Conservation (phyloP, 2,797 vertebrate genomes). For the Lutjanus argentimaculatus region DNA sequence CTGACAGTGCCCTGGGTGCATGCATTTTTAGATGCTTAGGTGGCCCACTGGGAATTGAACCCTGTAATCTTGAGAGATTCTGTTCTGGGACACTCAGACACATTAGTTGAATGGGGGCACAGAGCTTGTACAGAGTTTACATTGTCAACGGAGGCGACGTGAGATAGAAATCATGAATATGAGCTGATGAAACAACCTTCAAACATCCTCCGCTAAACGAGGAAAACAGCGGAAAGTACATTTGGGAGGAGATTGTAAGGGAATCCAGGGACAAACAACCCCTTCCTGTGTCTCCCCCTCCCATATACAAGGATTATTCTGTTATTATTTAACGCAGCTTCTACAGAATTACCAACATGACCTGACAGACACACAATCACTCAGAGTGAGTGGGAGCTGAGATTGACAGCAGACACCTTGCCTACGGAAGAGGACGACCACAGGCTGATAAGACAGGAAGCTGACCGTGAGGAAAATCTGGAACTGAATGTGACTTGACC, state of each 20-base stretch:
- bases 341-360: slow-evolving; percentile 53
- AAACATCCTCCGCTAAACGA: slow-evolving; percentile 26
- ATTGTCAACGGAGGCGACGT: neutral
- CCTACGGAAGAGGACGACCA: neutral
- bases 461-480: slow-evolving; percentile 28
- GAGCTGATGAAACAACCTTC: slow-evolving; percentile 48
- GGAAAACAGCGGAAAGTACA: slow-evolving; percentile 12
- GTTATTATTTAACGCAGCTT: slow-evolving; percentile 55
- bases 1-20: neutral
- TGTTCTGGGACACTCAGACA: slow-evolving; percentile 29
- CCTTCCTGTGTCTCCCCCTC: neutral
- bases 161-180: slow-evolving; percentile 28
- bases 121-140: slow-evolving; percentile 2
- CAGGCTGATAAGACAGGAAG: slow-evolving; percentile 19
- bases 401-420: slow-evolving; percentile 40
- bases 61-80: slow-evolving; percentile 8
- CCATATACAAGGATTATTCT: slow-evolving; percentile 43
- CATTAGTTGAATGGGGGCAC: slow-evolving; percentile 31
- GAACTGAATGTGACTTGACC: slow-evolving; percentile 36
- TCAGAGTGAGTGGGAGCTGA: slow-evolving; percentile 33
- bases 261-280: slow-evolving; percentile 35
- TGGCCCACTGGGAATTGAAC: slow-evolving; percentile 9
- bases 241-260: slow-evolving; percentile 15
- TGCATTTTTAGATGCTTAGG: slow-evolving; percentile 18
- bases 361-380: slow-evolving; percentile 45